phyloP scores from a whole-genome alignment of 2,888 invertebrate species.

The Augiades crinisus region DNA sequence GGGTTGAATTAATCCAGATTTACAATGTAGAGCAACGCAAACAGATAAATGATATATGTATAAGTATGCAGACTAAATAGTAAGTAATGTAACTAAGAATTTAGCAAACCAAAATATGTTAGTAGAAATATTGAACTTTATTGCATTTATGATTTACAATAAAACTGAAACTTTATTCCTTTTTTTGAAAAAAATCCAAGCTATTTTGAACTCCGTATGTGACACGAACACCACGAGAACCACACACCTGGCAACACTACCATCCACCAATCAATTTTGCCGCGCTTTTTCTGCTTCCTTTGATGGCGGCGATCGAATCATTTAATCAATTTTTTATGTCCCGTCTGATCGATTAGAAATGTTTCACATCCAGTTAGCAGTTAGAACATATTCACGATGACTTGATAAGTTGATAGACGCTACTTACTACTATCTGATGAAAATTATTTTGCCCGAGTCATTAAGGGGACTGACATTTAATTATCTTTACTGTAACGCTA shows the following conservation, averaged over 20 bases:
- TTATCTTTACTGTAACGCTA: background rate
- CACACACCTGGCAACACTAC: conserved; percentile 10
- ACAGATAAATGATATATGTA: too few relatives aligned
- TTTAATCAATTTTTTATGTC: conserved; percentile 26
- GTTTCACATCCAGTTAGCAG: conserved; percentile 27
- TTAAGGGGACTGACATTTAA: conserved; percentile 22
- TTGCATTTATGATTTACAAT: too few relatives aligned
- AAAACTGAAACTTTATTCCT: too few relatives aligned
- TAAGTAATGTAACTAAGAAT: too few relatives aligned
- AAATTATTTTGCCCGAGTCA: conserved; percentile 23
- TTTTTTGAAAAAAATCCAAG: too few relatives aligned
- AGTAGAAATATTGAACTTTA: too few relatives aligned
- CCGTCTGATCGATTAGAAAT: conserved; percentile 25
- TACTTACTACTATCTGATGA: conserved; percentile 23
- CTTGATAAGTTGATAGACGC: conserved; percentile 18
- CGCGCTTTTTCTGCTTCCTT: conserved; percentile 23
- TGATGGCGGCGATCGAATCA: conserved; percentile 25
- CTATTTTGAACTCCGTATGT: too few relatives aligned
- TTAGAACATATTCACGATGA: conserved; percentile 23
- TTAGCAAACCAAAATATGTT: too few relatives aligned
- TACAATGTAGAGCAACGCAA: too few relatives aligned
- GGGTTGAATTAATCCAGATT: too few relatives aligned
- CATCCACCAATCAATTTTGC: conserved; percentile 15
- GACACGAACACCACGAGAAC: background rate
- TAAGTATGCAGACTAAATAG: too few relatives aligned